Percentiles rank a stretch among this genome's conserved stretches.
Conservation (phyloP, 1,140 invertebrate species). For the Drosophila murphyi region DNA sequence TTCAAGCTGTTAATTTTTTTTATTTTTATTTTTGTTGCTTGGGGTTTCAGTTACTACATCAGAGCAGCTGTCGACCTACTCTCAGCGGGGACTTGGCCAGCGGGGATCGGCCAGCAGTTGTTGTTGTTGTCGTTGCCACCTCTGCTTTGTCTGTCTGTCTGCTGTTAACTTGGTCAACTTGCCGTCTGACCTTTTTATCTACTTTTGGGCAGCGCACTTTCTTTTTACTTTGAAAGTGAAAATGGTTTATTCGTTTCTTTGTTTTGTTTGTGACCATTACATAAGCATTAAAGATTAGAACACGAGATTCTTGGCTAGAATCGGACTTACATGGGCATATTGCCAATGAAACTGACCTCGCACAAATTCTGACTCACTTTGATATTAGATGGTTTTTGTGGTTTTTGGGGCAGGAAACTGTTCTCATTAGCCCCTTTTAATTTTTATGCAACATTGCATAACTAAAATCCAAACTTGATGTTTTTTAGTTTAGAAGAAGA, state of each 20-base stretch:
- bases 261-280: conserved; percentile 16
- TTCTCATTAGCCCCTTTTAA: too few species aligned
- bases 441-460: too few species aligned
- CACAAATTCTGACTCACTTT: background rate
- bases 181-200: conserved; percentile 39
- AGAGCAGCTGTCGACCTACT: conserved; percentile 48
- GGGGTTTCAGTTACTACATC: conserved; percentile 29
- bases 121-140: conserved; percentile 14
- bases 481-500: too few species aligned
- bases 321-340: conserved; percentile 8
- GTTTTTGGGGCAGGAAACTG: too few species aligned
- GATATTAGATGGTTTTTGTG: background rate
- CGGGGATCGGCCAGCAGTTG: background rate
- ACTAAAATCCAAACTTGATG: too few species aligned
- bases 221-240: conserved; percentile 44
- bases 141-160: conserved; percentile 15
- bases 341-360: conserved; percentile 39
- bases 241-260: background rate
- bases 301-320: conserved; percentile 2
- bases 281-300: conserved; percentile 40
- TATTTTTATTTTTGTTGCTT: conserved; percentile 1
- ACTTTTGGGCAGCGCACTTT: conserved; percentile 32
- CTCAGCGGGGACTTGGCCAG: conserved; percentile 9
- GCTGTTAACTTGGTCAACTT: conserved; percentile 36
- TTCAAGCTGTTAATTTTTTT: conserved; percentile 11